Conservation (phyloP, 2,888 invertebrate genomes). For the Drosophila differens region DNA sequence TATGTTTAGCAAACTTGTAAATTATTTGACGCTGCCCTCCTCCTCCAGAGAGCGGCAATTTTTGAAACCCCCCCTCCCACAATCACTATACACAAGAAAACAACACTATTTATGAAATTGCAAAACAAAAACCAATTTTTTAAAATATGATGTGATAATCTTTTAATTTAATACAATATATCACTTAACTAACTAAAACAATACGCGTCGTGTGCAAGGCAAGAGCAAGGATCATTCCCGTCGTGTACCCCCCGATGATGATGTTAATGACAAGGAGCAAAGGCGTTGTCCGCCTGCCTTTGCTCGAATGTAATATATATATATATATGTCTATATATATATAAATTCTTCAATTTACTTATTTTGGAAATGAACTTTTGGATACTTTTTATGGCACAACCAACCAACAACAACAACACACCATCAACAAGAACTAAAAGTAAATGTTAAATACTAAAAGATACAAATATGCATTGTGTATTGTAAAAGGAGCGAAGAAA, state of each 20-base stretch:
- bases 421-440: constrained; percentile 31
- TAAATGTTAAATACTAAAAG: constrained; percentile 50
- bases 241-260: constrained; percentile 50
- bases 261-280: constrained; percentile 54
- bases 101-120: constrained; percentile 64
- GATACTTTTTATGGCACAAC: constrained; percentile 75
- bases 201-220: constrained; percentile 57
- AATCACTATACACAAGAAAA: constrained; percentile 22
- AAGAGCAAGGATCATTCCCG: constrained; percentile 71
- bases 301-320: constrained; percentile 39
- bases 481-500: constrained; percentile 59
- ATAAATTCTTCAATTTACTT: constrained; percentile 53
- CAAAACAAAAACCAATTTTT: constrained; percentile 51
- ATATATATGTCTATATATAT: constrained; percentile 10
- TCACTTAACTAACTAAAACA: constrained; percentile 53
- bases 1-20: constrained; percentile 70
- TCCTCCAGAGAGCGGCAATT: constrained; percentile 23
- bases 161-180: constrained; percentile 76
- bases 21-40: constrained; percentile 68
- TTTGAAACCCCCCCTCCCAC: constrained; percentile 14
- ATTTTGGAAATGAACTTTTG: constrained; percentile 65
- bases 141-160: constrained; percentile 74
- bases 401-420: background rate
- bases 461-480: constrained; percentile 38
- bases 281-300: constrained; percentile 42